These are phyloP conservation scores for Schlechtendalia chinensis DNA, from an alignment of 1,140 invertebrate genomes.

Conservation along the genomic window DNA sequence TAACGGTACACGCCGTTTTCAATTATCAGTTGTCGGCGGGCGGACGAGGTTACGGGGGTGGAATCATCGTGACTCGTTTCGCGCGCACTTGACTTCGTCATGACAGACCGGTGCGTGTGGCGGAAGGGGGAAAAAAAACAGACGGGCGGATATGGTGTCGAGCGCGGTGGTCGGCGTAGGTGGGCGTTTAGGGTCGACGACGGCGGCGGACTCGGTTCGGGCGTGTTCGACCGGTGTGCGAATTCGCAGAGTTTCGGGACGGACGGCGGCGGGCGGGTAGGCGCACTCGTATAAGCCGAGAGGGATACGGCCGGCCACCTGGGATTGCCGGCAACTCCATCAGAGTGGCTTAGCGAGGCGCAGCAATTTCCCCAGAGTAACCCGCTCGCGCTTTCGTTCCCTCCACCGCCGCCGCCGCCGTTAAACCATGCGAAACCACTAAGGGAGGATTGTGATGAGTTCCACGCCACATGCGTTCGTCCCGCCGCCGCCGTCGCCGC, in stretches of 20 bases:
- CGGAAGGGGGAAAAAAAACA: slow-evolving; percentile 26
- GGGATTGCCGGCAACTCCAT: slow-evolving; percentile 48
- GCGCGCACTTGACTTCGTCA: slow-evolving; percentile 31
- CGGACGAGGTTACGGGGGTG: no score
- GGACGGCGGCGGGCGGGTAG: background rate
- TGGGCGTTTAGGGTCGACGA: background rate
- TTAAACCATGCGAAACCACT: slow-evolving; percentile 37
- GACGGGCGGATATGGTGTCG: slow-evolving; percentile 16
- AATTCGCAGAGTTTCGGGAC: background rate
- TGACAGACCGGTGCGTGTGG: slow-evolving; percentile 5
- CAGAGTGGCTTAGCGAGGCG: slow-evolving; percentile 49
- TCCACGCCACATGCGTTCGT: background rate
- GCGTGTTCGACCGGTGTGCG: slow-evolving; percentile 41
- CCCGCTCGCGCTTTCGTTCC: slow-evolving; percentile 24
- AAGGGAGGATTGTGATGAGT: slow-evolving; percentile 42
- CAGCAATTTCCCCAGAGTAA: slow-evolving; percentile 49
- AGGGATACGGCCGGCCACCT: slow-evolving; percentile 47
- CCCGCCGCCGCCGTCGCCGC: no score
- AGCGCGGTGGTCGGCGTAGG: background rate
- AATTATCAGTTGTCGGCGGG: slow-evolving; percentile 17
- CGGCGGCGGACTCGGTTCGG: background rate
- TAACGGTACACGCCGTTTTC: background rate
- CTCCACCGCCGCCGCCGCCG: background rate
- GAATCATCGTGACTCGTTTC: slow-evolving; percentile 26
- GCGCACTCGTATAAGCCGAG: slow-evolving; percentile 50